These are phyloP conservation scores for Lepus americanus DNA, from an alignment of 2,113 vertebrate species.

Conservation along the genomic window DNA sequence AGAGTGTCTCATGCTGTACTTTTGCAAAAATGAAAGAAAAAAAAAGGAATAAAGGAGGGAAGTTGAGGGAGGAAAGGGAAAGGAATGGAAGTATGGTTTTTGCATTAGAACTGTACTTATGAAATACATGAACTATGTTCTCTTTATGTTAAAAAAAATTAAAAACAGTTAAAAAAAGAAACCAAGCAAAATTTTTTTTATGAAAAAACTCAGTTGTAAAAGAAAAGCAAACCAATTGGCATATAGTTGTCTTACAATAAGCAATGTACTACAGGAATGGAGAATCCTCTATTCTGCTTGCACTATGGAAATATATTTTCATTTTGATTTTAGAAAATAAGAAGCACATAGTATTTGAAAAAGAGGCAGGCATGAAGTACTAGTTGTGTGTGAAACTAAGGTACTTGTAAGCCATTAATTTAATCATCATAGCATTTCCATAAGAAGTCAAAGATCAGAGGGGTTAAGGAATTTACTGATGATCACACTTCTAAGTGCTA, in stretches of 20 bases:
- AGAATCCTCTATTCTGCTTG: background rate
- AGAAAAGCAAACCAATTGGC: background rate
- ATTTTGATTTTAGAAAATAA: background rate
- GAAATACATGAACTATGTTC: too few relatives aligned
- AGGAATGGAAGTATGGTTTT: too few relatives aligned
- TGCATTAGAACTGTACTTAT: too few relatives aligned
- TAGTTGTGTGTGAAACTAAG: background rate
- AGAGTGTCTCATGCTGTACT: background rate
- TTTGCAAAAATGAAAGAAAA: too few relatives aligned
- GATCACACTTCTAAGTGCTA: background rate
- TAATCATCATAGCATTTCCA: background rate
- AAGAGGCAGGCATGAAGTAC: background rate
- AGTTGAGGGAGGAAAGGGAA: too few relatives aligned
- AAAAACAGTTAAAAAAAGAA: background rate
- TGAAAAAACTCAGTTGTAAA: constrained; percentile 22
- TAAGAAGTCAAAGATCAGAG: background rate
- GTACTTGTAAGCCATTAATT: background rate
- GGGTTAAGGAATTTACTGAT: background rate
- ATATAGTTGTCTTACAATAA: background rate
- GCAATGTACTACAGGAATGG: background rate
- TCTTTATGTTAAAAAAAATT: too few relatives aligned
- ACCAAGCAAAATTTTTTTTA: background rate
- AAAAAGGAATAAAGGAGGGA: too few relatives aligned
- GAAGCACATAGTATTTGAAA: background rate
- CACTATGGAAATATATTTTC: background rate